phyloP scores from a whole-genome alignment of 2,113 vertebrate genomes.

The Triplophysa siluroides region DNA sequence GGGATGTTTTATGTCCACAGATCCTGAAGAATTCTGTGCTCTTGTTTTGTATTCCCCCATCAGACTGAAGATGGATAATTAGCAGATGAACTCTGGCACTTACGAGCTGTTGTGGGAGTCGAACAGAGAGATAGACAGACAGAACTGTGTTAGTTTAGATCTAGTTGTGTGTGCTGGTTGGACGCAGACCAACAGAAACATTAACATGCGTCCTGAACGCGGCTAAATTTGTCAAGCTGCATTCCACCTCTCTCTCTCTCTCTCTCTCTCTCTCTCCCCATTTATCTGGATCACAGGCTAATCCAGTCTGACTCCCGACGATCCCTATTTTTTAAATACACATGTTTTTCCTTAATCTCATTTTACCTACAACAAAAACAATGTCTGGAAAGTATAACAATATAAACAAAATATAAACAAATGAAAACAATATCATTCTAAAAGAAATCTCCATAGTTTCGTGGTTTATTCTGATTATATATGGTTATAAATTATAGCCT shows the following conservation, averaged over 20 bases:
- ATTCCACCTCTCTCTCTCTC: conserved; percentile 3
- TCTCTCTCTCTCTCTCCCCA: background rate
- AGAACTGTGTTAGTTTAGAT: conserved; percentile 5
- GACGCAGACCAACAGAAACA: conserved; percentile 15
- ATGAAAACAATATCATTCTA: too few species aligned
- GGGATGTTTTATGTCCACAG: too few species aligned
- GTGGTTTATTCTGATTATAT: too few species aligned
- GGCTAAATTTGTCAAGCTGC: conserved; percentile 16
- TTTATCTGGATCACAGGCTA: background rate
- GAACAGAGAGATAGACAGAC: background rate
- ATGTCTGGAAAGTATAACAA: background rate
- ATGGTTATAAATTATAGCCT: too few species aligned
- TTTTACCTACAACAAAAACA: background rate
- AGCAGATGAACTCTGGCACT: background rate
- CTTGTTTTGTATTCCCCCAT: too few species aligned
- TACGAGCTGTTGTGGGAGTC: background rate
- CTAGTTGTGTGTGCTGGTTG: conserved; percentile 4
- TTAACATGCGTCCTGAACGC: background rate
- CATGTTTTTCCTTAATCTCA: background rate
- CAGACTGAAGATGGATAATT: background rate
- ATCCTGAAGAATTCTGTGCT: too few species aligned
- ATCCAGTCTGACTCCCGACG: background rate
- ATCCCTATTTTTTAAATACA: conserved; percentile 6
- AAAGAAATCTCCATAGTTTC: too few species aligned
- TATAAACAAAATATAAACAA: background rate